Evolutionary conservation across 2,888 invertebrate species (phyloP).

Genomic region (Malthinus seriepunctatus): DNA sequence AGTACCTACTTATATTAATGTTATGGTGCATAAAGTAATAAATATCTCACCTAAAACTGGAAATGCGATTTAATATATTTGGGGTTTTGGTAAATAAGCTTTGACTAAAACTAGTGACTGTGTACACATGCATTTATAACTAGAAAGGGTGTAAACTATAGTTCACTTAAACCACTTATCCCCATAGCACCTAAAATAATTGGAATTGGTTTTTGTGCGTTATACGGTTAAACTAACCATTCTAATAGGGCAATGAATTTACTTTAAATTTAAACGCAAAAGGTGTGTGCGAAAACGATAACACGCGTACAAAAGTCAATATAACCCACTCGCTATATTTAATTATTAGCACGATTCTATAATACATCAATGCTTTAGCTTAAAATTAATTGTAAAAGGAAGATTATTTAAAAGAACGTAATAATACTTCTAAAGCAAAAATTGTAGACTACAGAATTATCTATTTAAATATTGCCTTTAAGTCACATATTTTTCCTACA

Average conservation of each 20-base stretch:
- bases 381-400: no score
- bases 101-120: constrained; percentile 12
- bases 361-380: no score
- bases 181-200: constrained; percentile 12
- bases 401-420: no score
- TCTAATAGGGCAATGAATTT: constrained; percentile 8
- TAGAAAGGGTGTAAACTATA: constrained; percentile 14
- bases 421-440: no score
- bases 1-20: no score
- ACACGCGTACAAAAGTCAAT: no score
- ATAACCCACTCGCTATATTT: no score
- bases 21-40: no score
- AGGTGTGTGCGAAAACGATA: background rate
- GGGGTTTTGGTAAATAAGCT: constrained; percentile 4
- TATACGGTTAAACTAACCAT: background rate
- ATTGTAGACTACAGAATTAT: no score
- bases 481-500: no score
- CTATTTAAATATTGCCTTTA: no score
- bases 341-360: no score
- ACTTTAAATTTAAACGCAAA: constrained; percentile 11
- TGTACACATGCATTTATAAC: constrained; percentile 19
- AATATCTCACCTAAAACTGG: background rate
- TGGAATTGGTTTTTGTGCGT: constrained; percentile 8
- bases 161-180: constrained; percentile 17
- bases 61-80: background rate